Evolutionary conservation across 1,140 invertebrate species (phyloP), one percentile per base, ranked within the genome.

Genomic region (Scylla paramamosain): DNA sequence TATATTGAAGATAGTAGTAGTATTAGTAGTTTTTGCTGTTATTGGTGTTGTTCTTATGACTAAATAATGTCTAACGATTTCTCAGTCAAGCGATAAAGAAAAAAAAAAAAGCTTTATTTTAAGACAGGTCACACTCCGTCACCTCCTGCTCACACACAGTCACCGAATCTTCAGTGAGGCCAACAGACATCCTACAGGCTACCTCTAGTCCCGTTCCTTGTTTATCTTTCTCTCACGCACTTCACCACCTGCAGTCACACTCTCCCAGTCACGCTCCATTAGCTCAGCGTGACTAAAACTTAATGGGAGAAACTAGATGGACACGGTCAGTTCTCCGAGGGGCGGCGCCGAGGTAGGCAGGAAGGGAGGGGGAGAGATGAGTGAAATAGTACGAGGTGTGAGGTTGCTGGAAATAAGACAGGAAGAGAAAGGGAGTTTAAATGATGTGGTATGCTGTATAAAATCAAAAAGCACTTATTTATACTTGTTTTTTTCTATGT

Each of bases 241-340:
- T 20, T 12, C 31, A 20, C 31, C 45, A 7, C 45, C 7, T 29
- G n/a, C n/a, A 16, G 14, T 46, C 45, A 39, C 86, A 20, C 86
- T 25, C 28, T 32, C 31, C 10, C 67, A n/a, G 67, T n/a, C 67
- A 77, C 67, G 67, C 25, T 77, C 67, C 67, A 77, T 77, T 77
- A 77, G 67, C 67, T 77, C 67, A 20, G n/a, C 67, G 67, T 77
- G 67, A 77, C 67, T 77, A 77, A 77, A 77, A 77, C 6, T n/a
- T 77, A 77, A 77, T 77, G 25, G 67, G 67, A 77, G 67, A 77
- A 77, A 77, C 67, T 77, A 77, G 67, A n/a, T 77, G 67, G 67
- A 77, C 67, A n/a, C 67, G 67, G 67, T 77, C 67, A 77, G 67
- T n/a, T n/a, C 52, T 20, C 52, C 52, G 2, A 12, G 52, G 52